Base-by-base conservation (phyloP, 1,140 invertebrate species). In the Piezodorus guildinii region DNA sequence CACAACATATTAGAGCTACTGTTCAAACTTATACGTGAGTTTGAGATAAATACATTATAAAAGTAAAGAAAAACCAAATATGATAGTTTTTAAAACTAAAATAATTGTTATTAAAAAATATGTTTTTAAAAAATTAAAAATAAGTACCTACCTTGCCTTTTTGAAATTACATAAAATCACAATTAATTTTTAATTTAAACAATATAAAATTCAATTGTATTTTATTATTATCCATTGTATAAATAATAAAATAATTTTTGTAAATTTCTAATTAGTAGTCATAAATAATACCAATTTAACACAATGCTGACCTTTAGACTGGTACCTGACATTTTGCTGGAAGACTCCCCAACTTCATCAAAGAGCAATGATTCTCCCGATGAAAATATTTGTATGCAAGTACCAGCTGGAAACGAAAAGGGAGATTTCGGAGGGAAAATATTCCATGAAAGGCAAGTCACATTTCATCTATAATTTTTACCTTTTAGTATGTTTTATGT, bases 1-100 rank as follows among this genome's bases (percentile, higher is more conserved):
- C 84, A 54, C 86, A 88, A 72, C 85, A 88, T 70, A 83, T 86
- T 58, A 88, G 85, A 71, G 83, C 84, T n/a, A 82, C 87, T n/a
- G 74, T 78, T 19, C 77, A 78, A 34, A 80, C 78, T 71, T 84
- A 83, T 74, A 83, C 78, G 82, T 84, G 75, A 83, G 81, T 80
- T 25, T 49, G n/a, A 49, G n/a, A 19, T 19, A 6, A 49, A 4
- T 49, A 49, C 5, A 4, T 21, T 19, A 21, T 49, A 10, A 49
- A 17, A 49, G 19, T n/a, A 49, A 49, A 49, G 19, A n/a, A 5
- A 39, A 39, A 39, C 12, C 34, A 39, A 39, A 39, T 49, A 49
- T 12, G 17, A 14, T 49, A 6, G 4, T 19, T 49, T 19, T 21
- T 49, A 17, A 49, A 49, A 49, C 12, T 1, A 6, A 49, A 49